Evolutionary conservation across 2,113 vertebrate genomes (phyloP).

Genomic region (Jacana jacana): DNA sequence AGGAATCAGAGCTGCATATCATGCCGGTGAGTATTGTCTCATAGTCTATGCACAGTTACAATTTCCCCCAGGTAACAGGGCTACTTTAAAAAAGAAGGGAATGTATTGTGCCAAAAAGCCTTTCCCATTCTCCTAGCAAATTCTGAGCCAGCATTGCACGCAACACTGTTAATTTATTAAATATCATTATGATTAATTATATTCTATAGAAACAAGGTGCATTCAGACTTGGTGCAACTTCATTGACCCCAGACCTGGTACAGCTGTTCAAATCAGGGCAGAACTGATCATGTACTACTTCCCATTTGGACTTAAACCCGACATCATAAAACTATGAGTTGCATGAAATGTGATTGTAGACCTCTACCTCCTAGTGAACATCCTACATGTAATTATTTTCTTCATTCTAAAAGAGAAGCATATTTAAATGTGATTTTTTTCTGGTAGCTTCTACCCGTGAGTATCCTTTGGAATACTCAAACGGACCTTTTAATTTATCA

Average conservation of each 20-base stretch:
- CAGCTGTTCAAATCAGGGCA: constrained; percentile 28
- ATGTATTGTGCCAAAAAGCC: background rate
- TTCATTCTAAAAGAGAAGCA: background rate
- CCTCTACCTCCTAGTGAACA: background rate
- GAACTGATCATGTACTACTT: background rate
- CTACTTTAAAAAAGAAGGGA: background rate
- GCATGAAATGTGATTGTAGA: background rate
- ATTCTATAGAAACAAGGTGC: background rate
- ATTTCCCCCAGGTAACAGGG: background rate
- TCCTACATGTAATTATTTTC: constrained; percentile 13
- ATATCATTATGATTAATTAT: constrained; percentile 2
- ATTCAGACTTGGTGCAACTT: background rate
- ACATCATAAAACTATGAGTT: background rate
- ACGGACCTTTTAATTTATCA: background rate
- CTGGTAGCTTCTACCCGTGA: background rate
- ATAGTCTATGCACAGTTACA: background rate
- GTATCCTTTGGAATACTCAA: background rate
- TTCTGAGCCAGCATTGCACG: background rate
- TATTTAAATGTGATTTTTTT: background rate
- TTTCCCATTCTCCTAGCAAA: background rate
- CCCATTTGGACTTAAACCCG: constrained; percentile 10
- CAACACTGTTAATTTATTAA: constrained; percentile 7
- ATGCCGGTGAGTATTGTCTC: background rate
- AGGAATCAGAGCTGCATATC: constrained; percentile 48
- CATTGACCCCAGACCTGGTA: background rate